Percentiles rank a stretch among this genome's conserved stretches.
Conservation (phyloP, 64 coral and sea anemone species). For the Dendrophyllia cribrosa region DNA sequence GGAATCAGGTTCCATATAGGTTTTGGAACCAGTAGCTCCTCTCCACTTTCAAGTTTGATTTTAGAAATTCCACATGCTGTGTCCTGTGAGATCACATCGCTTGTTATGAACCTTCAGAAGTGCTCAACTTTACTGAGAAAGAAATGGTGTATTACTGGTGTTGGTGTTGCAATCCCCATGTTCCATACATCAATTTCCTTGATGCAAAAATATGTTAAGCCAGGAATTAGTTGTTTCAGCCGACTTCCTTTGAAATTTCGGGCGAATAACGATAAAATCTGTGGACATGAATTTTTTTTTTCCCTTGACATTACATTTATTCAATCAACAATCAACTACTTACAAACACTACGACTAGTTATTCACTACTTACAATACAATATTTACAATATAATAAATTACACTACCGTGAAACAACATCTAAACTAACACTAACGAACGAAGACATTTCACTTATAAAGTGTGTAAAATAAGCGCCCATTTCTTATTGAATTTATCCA, state of each 20-base stretch:
- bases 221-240: slow-evolving; percentile 27
- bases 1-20: slow-evolving; percentile 43
- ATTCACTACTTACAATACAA: no score
- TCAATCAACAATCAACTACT: no score
- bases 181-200: slow-evolving; percentile 5
- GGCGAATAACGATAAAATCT: slow-evolving; percentile 43
- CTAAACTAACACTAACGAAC: no score
- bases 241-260: slow-evolving; percentile 25
- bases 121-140: slow-evolving; percentile 44
- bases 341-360: no score
- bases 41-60: slow-evolving; percentile 62
- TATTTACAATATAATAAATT: no score
- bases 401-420: no score
- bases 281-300: no score
- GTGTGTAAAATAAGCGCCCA: no score
- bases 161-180: not conserved
- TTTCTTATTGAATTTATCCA: no score
- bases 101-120: slow-evolving; percentile 58
- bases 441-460: no score
- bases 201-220: slow-evolving; percentile 8
- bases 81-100: slow-evolving; percentile 39
- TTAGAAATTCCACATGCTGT: slow-evolving; percentile 64
- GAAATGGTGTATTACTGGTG: not conserved
- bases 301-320: no score
- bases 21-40: slow-evolving; percentile 62